These are phyloP conservation scores for Drosophila tsacasi DNA, from an alignment of 1,140 invertebrate species.

Conservation along the genomic window DNA sequence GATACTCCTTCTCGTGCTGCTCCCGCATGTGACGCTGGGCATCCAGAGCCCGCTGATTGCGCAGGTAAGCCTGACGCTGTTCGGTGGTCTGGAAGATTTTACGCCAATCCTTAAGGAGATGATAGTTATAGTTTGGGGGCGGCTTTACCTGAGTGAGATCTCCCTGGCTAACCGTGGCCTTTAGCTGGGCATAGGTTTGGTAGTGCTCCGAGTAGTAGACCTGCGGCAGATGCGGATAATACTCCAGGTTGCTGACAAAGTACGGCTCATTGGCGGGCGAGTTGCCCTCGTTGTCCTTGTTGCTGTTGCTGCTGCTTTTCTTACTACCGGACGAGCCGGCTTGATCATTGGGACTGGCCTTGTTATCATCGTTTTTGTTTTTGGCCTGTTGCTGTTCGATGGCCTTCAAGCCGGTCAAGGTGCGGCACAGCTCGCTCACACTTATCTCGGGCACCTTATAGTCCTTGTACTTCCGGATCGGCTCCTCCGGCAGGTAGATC, in stretches of 20 bases:
- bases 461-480: background rate
- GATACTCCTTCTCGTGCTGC: background rate
- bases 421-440: slow-evolving; percentile 3
- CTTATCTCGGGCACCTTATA: background rate
- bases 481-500: background rate
- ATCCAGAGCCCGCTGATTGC: background rate
- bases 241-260: slow-evolving; percentile 53
- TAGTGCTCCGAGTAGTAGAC: slow-evolving; percentile 4
- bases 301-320: too few relatives aligned
- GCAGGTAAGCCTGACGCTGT: background rate
- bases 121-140: background rate
- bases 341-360: too few relatives aligned
- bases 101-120: background rate
- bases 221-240: slow-evolving; percentile 52
- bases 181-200: slow-evolving; percentile 29
- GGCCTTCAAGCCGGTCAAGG: background rate
- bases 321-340: background rate
- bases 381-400: background rate
- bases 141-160: slow-evolving; percentile 6
- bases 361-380: background rate
- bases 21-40: background rate
- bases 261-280: slow-evolving; percentile 19
- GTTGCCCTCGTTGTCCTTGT: background rate
- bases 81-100: background rate
- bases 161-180: background rate